Base-by-base conservation (phyloP, 2,797 vertebrate genomes). In the Amazonetta brasiliensis region DNA sequence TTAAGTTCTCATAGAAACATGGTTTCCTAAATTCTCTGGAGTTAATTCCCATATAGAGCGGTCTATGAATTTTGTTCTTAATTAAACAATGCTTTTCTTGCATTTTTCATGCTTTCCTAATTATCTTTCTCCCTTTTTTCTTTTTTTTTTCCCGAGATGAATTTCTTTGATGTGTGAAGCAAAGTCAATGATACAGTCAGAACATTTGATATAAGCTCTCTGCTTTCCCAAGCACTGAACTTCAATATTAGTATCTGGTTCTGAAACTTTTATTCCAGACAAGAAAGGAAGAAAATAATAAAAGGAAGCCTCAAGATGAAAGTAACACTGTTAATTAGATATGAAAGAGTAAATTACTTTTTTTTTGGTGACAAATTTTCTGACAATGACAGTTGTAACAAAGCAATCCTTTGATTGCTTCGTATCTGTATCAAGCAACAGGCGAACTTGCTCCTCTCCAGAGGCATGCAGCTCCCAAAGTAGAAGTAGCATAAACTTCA, bases 51-150 rank as follows among this genome's bases (percentile, higher is more conserved):
- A 54, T 44, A 79, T 11, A 89, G 43, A 94, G 67, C 28, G 35
- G 74, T 79, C 92, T 67, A 39, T 52, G 9, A 92, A 94, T 84
- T 90, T 76, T 73, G 59, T 73, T 92, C 89, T 95, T 94, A 96
- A 95, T 94, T 96, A 94, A 95, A 96, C 82, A 96, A 93, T 87
- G 66, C 26, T 87, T 87, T 62, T 84, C 62, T 95, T 92, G 71
- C 91, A 92, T 48, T 89, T 84, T 66, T 44, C 80, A 90, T 92
- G 80, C 43, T 91, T 87, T 95, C 80, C 54, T 90, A 94, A 95
- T 94, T 90, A 95, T 77, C 44, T 63, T 81, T 64, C 64, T 25
- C 41, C 7, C 4, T 58, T 44, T 19, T 44, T 69, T 64, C 12
- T 9, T 25, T 6, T 37, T 74, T 64, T 67, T 67, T 37, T 78